phyloP scores from a whole-genome alignment of 2,888 invertebrate species.

The Rhaphigaster nebulosa region DNA sequence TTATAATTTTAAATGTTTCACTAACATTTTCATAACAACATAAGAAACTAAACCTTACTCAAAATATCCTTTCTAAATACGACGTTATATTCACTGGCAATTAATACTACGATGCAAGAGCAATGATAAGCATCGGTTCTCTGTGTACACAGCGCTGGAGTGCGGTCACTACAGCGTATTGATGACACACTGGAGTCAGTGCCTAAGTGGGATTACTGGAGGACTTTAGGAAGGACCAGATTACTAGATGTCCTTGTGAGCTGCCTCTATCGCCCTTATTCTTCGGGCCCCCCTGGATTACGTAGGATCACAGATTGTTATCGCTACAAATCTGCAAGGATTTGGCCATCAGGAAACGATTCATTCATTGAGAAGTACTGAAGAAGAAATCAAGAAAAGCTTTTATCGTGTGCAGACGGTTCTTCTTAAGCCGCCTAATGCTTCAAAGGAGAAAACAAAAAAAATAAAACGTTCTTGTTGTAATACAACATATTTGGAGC shows the following conservation, averaged over 20 bases:
- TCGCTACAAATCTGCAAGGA: slow-evolving; percentile 23
- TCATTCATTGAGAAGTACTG: not conserved
- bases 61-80: not conserved
- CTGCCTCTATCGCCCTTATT: not conserved
- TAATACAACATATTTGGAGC: not conserved
- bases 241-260: not conserved
- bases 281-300: not conserved
- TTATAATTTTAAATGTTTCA: too few relatives aligned
- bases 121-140: not conserved
- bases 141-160: not conserved
- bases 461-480: not conserved
- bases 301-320: slow-evolving; percentile 21
- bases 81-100: not conserved
- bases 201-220: slow-evolving; percentile 9
- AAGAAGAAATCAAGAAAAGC: not conserved
- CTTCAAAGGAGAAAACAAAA: not conserved
- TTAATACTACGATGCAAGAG: not conserved
- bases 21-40: too few relatives aligned
- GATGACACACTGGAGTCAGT: not conserved
- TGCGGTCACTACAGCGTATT: not conserved
- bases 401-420: not conserved
- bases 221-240: slow-evolving; percentile 12
- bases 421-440: not conserved
- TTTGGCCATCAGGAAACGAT: slow-evolving; percentile 33
- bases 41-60: too few relatives aligned